A percentile compares a stretch with the other conserved stretches of the same genome.
Conservation (phyloP, 2,888 invertebrate species). For the Mesorhabditis sp. region DNA sequence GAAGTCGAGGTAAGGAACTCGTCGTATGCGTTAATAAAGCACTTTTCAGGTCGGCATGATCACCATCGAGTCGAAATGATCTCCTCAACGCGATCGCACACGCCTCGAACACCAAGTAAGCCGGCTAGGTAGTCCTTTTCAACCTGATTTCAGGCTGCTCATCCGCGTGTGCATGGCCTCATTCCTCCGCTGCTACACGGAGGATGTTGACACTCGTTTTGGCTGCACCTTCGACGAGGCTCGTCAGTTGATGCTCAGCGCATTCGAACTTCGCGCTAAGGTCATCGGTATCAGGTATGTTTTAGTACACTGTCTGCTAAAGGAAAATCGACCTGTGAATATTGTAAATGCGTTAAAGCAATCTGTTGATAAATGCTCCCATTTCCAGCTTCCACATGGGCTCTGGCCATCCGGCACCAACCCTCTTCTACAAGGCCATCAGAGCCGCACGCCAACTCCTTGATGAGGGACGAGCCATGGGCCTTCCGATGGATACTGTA, state of each 20-base stretch:
- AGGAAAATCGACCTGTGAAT: too few species aligned
- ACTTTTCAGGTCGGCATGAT: conserved; percentile 31
- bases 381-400: background rate
- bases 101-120: conserved; percentile 23
- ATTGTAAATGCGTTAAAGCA: conserved; percentile 42
- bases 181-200: background rate
- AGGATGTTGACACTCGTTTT: conserved; percentile 28
- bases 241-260: conserved; percentile 36
- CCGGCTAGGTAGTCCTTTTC: conserved; percentile 10
- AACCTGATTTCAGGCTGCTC: conserved; percentile 16
- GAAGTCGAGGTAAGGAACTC: background rate
- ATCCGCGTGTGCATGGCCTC: conserved; percentile 18
- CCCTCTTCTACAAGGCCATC: background rate
- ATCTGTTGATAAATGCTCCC: conserved; percentile 20
- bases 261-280: conserved; percentile 34
- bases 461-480: background rate
- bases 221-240: conserved; percentile 53
- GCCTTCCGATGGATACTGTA: conserved; percentile 63
- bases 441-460: background rate
- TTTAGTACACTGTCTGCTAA: too few species aligned
- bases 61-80: conserved; percentile 47
- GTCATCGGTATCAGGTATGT: conserved; percentile 59
- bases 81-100: conserved; percentile 33
- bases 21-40: background rate
- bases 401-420: background rate